Conservation (phyloP, 1,140 invertebrate species). For the Cephus cinctus region DNA sequence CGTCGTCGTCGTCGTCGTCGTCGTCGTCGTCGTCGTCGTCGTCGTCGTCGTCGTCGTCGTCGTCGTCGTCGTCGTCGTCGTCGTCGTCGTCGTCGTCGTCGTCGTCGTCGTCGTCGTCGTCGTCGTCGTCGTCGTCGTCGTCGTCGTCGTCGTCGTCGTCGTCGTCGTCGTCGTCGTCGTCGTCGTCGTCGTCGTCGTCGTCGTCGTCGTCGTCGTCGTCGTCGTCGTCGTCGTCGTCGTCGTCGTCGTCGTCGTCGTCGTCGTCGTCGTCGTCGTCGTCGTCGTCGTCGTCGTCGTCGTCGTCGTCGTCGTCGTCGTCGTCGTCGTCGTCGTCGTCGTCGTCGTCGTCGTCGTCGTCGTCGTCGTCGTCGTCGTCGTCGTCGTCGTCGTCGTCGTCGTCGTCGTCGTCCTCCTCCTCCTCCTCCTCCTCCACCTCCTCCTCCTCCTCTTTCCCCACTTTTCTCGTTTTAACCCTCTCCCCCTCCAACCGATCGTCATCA, state of each 20-base stretch:
- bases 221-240: not conserved
- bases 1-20: not conserved
- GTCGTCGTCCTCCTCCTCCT: not conserved
- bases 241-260: not conserved
- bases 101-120: not conserved
- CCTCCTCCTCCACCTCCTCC: not conserved
- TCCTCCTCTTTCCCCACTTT: not conserved
- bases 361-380: not conserved
- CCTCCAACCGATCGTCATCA: not conserved
- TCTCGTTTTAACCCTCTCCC: not conserved
- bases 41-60: not conserved
- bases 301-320: not conserved
- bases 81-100: not conserved
- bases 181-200: constrained; percentile 1
- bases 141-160: not conserved
- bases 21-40: not conserved
- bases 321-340: constrained; percentile 23
- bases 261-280: not conserved
- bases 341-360: constrained; percentile 23
- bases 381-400: not conserved
- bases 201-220: not conserved
- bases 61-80: constrained; percentile 13
- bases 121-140: not conserved
- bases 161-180: not conserved
- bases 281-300: not conserved